Base-by-base conservation (phyloP, 2,797 vertebrate genomes). In the Rhodeus uyekii region DNA sequence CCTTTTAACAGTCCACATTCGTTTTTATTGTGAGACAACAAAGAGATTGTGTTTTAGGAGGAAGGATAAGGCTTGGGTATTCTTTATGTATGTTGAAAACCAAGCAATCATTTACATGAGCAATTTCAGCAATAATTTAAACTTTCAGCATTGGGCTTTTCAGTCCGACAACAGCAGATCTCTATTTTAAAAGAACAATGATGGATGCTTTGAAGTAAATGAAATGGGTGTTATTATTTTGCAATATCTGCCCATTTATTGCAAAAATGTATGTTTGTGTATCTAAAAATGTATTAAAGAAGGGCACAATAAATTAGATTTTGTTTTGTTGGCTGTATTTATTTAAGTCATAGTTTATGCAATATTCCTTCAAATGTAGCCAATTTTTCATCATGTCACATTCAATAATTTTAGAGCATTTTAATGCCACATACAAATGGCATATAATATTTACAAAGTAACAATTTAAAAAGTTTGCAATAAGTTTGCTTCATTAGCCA, bases 11-110 rank as follows among this genome's bases (percentile, higher is more conserved):
- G 27, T 61, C 3, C 22, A 39, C 58, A 75, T 81, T 83, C 44
- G 9, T 24, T 81, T 88, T 88, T 81, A 86, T 63, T 34, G 78
- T 8, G 61, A 74, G 76, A 75, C 76, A 86, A 80, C 82, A 83
- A 86, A 80, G 42, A 61, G 14, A 64, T 42, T 8, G n/a, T 36
- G 55, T 64, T 65, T 55, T 39, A 64, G 48, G 24, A 69, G 60
- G 16, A 29, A 38, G 24, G 76, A 53, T 67, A 29, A 69, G 24
- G 75, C 22, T 24, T 72, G 76, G 64, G 39, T 64, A 61, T 67
- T 72, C 61, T 78, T 84, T 75, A 19, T 67, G 18, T 76, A 71
- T 14, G 8, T 7, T 55, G 29, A 71, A 14, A 36, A 80, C 42
- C 69, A 73, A 18, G 29, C 60, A 74, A 73, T 68, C 36, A 74